Evolutionary conservation across 2,797 vertebrate species (phyloP).

Genomic region (Setipinna tenuifilis): DNA sequence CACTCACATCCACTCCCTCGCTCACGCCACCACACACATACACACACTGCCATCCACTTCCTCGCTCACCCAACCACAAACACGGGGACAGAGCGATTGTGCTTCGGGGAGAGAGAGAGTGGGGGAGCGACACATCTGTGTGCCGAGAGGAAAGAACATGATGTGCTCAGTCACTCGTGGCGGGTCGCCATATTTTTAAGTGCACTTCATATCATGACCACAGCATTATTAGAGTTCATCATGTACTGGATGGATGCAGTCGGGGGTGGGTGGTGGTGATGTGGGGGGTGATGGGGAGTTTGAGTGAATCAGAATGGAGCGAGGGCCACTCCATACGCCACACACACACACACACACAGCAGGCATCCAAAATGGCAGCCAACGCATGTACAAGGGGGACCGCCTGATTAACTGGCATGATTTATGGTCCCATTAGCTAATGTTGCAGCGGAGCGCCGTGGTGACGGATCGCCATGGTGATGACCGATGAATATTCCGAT

Average conservation of each 20-base stretch:
- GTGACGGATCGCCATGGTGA: slow-evolving; percentile 12
- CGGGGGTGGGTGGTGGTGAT: too few relatives aligned
- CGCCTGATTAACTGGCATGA: slow-evolving; percentile 2
- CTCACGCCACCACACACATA: too few relatives aligned
- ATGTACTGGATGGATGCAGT: background rate
- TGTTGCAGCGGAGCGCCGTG: background rate
- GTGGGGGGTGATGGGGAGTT: too few relatives aligned
- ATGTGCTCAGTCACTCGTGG: background rate
- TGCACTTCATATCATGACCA: slow-evolving; percentile 17
- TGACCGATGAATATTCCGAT: slow-evolving; percentile 19
- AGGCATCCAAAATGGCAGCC: too few relatives aligned
- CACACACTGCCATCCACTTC: too few relatives aligned
- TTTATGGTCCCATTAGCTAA: slow-evolving; percentile 8
- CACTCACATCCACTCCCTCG: too few relatives aligned
- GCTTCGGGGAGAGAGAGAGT: background rate
- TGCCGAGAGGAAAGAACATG: background rate
- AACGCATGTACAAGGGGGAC: background rate
- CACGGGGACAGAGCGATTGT: background rate
- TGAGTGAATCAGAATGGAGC: too few relatives aligned
- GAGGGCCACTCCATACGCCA: too few relatives aligned
- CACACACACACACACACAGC: too few relatives aligned
- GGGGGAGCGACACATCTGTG: background rate
- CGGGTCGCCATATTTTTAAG: background rate
- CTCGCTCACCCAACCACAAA: too few relatives aligned
- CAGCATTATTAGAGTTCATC: background rate